A percentile compares a stretch with the other conserved stretches of the same genome.
Evolutionary conservation across 2,888 invertebrate genomes (phyloP).

Genomic region (Pyrrhia umbra): DNA sequence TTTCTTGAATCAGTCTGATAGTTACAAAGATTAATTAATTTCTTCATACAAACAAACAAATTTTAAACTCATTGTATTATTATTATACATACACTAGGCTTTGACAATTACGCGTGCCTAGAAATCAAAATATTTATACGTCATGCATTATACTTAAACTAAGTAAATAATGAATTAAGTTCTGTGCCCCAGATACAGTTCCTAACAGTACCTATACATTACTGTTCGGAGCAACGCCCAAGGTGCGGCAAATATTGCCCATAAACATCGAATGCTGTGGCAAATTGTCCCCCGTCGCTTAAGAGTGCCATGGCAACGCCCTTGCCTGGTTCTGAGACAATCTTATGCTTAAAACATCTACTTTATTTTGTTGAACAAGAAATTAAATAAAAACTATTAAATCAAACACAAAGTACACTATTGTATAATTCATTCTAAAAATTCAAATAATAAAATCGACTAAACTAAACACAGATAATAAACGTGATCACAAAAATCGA

Average conservation of each 20-base stretch:
- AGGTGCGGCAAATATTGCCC: constrained; percentile 36
- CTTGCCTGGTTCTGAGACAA: neutral
- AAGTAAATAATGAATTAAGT: constrained; percentile 7
- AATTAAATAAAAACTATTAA: neutral
- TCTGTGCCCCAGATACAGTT: constrained; percentile 10
- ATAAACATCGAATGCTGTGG: neutral
- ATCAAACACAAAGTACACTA: neutral
- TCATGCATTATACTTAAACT: neutral
- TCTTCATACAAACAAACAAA: too few species aligned
- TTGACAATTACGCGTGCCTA: too few species aligned
- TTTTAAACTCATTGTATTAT: too few species aligned
- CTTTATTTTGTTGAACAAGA: too few species aligned
- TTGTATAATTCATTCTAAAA: neutral
- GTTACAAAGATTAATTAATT: too few species aligned
- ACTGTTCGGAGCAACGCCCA: neutral
- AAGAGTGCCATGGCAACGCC: constrained; percentile 21
- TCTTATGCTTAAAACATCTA: neutral
- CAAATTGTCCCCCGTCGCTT: constrained; percentile 28
- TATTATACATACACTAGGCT: too few species aligned
- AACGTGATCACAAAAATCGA: constrained; percentile 7
- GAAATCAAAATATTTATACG: neutral
- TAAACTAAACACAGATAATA: neutral
- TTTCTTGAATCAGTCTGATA: too few species aligned
- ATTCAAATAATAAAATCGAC: too few species aligned
- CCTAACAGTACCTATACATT: neutral